Conservation (phyloP, 1,140 invertebrate genomes). For the Drosophila ambigua region DNA sequence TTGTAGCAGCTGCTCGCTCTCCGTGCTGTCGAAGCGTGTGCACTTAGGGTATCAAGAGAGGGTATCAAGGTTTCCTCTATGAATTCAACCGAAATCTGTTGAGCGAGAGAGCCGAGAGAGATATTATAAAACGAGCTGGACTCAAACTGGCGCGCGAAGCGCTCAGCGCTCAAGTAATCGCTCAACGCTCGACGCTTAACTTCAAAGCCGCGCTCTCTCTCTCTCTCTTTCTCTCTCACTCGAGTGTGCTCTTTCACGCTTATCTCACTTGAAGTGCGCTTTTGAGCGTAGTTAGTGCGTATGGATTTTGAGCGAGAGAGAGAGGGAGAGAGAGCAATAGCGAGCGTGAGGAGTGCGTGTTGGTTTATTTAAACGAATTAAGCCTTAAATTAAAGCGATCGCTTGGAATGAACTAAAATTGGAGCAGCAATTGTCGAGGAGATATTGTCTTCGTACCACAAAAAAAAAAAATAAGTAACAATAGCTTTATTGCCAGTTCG, state of each 20-base stretch:
- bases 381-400: constrained; percentile 64
- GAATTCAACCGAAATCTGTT: too few relatives aligned
- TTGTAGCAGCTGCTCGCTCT: too few relatives aligned
- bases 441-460: constrained; percentile 4
- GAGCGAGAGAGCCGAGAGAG: too few relatives aligned
- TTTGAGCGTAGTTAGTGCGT: too few relatives aligned
- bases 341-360: constrained; percentile 10
- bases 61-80: too few relatives aligned
- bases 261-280: not conserved
- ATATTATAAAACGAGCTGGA: constrained; percentile 12
- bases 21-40: too few relatives aligned
- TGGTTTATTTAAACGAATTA: constrained; percentile 65
- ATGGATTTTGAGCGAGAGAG: not conserved
- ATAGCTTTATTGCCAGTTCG: not conserved
- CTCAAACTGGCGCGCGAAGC: constrained; percentile 22
- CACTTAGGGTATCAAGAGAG: too few relatives aligned
- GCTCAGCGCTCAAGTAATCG: constrained; percentile 6
- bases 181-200: constrained; percentile 4
- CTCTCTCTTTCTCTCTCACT: constrained; percentile 1
- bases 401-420: constrained; percentile 56
- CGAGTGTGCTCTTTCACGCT: constrained; percentile 7
- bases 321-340: not conserved
- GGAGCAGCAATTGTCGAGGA: constrained; percentile 63
- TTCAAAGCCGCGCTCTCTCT: constrained; percentile 21
- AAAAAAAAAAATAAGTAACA: not conserved